These are phyloP conservation scores for Araneus ventricosus DNA, from an alignment of 1,140 invertebrate species.

Conservation along the genomic window DNA sequence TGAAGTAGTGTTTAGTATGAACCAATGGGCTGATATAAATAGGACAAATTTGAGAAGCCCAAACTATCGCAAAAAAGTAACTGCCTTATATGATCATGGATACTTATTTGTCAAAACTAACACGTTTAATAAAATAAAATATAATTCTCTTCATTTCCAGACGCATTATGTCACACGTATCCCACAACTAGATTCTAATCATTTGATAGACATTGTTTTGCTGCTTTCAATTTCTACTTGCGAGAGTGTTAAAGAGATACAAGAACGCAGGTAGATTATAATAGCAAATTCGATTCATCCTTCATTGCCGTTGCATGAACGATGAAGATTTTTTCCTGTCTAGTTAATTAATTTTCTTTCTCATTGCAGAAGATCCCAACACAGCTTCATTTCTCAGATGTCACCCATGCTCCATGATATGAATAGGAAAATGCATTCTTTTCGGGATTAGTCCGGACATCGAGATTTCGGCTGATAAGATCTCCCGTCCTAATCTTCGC, in stretches of 20 bases:
- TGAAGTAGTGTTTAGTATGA: too few relatives aligned
- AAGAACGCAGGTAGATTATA: neutral
- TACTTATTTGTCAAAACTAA: neutral
- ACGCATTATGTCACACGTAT: neutral
- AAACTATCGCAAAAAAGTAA: too few relatives aligned
- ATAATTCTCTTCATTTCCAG: neutral
- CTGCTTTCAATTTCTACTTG: neutral
- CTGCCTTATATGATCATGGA: too few relatives aligned
- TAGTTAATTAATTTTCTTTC: conserved; percentile 58
- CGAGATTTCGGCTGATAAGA: conserved; percentile 48
- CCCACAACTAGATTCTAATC: neutral
- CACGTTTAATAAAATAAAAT: neutral
- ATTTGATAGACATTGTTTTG: neutral
- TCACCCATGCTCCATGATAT: conserved; percentile 37
- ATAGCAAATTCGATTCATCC: neutral
- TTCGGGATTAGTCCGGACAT: conserved; percentile 43
- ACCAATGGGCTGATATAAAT: too few relatives aligned
- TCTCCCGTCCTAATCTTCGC: conserved; percentile 39
- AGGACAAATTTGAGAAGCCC: too few relatives aligned
- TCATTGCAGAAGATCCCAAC: neutral
- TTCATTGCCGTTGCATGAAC: neutral
- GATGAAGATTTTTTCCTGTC: neutral
- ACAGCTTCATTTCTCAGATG: conserved; percentile 54
- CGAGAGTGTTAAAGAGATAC: neutral
- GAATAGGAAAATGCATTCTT: conserved; percentile 54